These are phyloP conservation scores for Hyposmocoma kahamanoa DNA, from an alignment of 1,140 invertebrate species.

Conservation along the genomic window DNA sequence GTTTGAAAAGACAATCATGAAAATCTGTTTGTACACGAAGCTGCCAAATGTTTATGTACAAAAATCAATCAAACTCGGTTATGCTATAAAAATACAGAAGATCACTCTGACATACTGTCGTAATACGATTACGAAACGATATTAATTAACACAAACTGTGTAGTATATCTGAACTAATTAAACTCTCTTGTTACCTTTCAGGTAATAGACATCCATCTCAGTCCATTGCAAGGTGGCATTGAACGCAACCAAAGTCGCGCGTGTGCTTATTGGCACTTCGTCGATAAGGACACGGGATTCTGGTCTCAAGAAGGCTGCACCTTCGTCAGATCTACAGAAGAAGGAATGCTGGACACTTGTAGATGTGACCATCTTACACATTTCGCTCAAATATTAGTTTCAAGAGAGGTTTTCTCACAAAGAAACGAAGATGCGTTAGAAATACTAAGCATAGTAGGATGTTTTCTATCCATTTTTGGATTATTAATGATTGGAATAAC, in stretches of 20 bases:
- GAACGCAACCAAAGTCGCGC: constrained; percentile 42
- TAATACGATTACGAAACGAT: too few relatives aligned
- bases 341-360: constrained; percentile 55
- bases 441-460: constrained; percentile 59
- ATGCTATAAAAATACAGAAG: too few relatives aligned
- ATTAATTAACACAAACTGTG: too few relatives aligned
- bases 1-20: too few relatives aligned
- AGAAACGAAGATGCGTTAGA: constrained; percentile 43
- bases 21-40: too few relatives aligned
- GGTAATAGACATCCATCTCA: constrained; percentile 59
- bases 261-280: constrained; percentile 68
- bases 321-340: constrained; percentile 32
- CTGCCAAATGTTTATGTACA: too few relatives aligned
- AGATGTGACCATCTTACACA: constrained; percentile 69
- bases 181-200: constrained; percentile 28
- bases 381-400: constrained; percentile 66
- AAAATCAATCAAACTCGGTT: too few relatives aligned
- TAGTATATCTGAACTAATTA: too few relatives aligned
- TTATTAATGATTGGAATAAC: constrained; percentile 59
- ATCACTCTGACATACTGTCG: too few relatives aligned
- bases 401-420: constrained; percentile 40
- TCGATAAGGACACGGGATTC: constrained; percentile 29
- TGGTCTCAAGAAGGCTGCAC: constrained; percentile 64
- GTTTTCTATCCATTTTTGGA: constrained; percentile 60
- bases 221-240: constrained; percentile 22